Base-by-base conservation (phyloP, 1,140 invertebrate genomes). In the Cyclargus thomasi region DNA sequence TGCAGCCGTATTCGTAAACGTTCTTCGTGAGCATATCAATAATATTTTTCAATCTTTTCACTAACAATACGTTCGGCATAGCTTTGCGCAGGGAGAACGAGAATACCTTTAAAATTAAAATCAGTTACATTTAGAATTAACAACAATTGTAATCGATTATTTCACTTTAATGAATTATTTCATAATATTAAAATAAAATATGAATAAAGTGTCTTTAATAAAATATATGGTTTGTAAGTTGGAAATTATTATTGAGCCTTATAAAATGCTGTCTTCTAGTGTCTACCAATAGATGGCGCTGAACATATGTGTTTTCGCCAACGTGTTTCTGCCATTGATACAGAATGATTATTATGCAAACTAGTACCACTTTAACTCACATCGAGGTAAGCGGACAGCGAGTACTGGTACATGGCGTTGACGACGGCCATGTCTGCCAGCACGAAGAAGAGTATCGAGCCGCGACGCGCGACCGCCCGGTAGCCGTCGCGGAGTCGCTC, bases 401-500 rank as follows among this genome's bases (percentile, higher is more conserved):
- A 97, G 85, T 97, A 97, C 76, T 98, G 97, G 81, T 98, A 98
- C 96, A 98, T 98, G 11, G 93, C 89, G 82, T 97, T 97, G 0
- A 98, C 95, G 0, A 92, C 90, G 0, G 96, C 93, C 95, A 98
- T 96, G 79, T 98, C 96, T 0, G 95, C 93, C 8, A 98, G 85
- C 2, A 97, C 95, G 81, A 98, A 98, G 83, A 98, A 98, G 20
- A 98, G 88, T 65, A 97, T 95, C 10, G 97, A 96, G 14, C 97
- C 97, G 65, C 96, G 92, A 74, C 93, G 94, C 0, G 97, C 96
- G 1, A 94, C 96, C 0, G 95, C 93, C 39, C 95, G 91, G 86
- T 97, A 98, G 0, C 94, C 95, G 71, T 97, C 95, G 67, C 97
- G 90, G 0, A 97, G 86, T 53, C 93, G 93, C 74, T 98, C 96